Evolutionary conservation across 2,888 invertebrate species (phyloP).

Genomic region (Cylindroiulus punctatus): DNA sequence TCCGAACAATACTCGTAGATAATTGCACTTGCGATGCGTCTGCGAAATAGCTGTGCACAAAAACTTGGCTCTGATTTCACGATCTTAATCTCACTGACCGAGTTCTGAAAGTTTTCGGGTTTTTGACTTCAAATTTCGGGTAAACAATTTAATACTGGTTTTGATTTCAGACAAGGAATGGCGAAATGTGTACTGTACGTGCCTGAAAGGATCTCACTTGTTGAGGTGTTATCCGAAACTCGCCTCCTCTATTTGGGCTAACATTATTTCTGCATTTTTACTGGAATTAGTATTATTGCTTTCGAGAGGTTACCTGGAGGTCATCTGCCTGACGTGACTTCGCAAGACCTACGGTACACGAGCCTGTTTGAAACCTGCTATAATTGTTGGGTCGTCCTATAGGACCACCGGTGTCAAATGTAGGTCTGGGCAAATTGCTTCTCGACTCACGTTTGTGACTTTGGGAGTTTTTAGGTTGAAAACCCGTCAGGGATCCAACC

Average conservation of each 20-base stretch:
- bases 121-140: slow-evolving; percentile 5
- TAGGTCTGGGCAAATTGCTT: background rate
- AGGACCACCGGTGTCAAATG: slow-evolving; percentile 10
- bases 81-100: slow-evolving; percentile 7
- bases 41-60: background rate
- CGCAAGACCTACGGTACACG: too few species aligned
- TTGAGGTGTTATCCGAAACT: background rate
- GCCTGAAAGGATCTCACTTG: background rate
- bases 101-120: background rate
- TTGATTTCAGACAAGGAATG: background rate
- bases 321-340: background rate
- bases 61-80: background rate
- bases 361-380: background rate
- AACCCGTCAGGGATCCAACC: background rate
- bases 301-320: background rate
- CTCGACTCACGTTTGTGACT: background rate
- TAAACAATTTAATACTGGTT: background rate
- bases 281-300: background rate
- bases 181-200: too few species aligned
- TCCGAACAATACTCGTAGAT: background rate
- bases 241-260: background rate
- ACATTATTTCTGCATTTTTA: background rate
- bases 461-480: background rate
- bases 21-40: background rate
- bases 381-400: background rate